Evolutionary conservation across 2,113 vertebrate genomes (phyloP), one percentile per base, ranked within the genome.

Genomic region (Cariama cristata): DNA sequence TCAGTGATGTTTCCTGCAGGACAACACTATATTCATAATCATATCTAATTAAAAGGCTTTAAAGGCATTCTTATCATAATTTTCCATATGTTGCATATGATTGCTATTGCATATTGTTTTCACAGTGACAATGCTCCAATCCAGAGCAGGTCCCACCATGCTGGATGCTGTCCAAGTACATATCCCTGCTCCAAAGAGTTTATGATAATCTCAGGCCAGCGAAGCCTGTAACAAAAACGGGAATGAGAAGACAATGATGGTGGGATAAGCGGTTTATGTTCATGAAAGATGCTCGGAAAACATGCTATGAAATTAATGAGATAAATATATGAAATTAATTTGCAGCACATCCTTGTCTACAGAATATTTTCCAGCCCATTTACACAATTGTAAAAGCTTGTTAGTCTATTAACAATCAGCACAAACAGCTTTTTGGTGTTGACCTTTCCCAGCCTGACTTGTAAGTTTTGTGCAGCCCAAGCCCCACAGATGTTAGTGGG

Each of bases 401-500:
- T 86, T 50, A 58, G 49, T 20, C 45, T 74, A 30, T 62, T 66
- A 15, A 64, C 45, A 42, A 38, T 8, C 63, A 62, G 68, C 73
- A 35, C 45, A 44, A 69, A 58, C 63, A 55, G 58, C 59, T 74
- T 91, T 2, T 64, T 30, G 63, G 16, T 18, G 76, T 6, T 93
- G 72, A 38, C 72, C 76, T 87, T 66, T 80, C 86, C 52, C 75
- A 68, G 49, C 26, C 49, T 79, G 77, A 35, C 21, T 30, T 45
- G 60, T 49, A 32, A 12, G 45, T 14, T 93, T 38, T 5, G 50
- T 27, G 77, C 30, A 69, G 81, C 81, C 32, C 27, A 10, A 84
- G 58, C 4, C 73, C 73, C 2, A 3, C 0, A 1, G 42, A 7
- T 35, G 49, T 26, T 15, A 20, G 49, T 0, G 17, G 53, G 73